Percentiles rank a stretch among this genome's conserved stretches.
Evolutionary conservation across 2,113 vertebrate species (phyloP).

Genomic region (Dendropsophus ebraccatus): DNA sequence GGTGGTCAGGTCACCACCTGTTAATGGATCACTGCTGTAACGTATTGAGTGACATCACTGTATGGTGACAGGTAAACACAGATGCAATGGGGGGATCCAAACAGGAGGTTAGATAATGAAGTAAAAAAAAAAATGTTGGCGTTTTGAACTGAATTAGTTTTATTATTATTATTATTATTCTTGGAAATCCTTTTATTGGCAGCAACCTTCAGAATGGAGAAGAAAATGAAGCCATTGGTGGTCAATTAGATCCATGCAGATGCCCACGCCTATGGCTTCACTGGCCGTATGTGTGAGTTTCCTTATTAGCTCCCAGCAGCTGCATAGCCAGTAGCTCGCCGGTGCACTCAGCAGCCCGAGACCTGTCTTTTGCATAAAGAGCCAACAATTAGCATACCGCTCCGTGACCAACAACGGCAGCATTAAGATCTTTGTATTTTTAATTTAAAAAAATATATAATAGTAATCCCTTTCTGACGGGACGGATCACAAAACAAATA

Average conservation of each 20-base stretch:
- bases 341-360: neutral
- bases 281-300: neutral
- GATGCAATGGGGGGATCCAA: neutral
- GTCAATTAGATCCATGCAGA: neutral
- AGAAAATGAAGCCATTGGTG: neutral
- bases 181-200: neutral
- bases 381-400: neutral
- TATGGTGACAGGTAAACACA: neutral
- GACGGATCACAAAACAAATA: slow-evolving; percentile 18
- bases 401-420: neutral
- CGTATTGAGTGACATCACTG: too few species aligned
- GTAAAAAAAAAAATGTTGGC: neutral
- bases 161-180: too few species aligned
- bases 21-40: too few species aligned
- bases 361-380: neutral
- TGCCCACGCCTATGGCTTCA: neutral
- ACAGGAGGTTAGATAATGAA: neutral
- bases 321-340: neutral
- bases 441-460: neutral
- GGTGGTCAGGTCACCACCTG: too few species aligned
- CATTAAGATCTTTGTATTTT: neutral
- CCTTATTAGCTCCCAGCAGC: neutral
- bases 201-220: neutral
- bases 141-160: neutral
- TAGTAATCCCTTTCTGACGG: neutral